phyloP scores from a whole-genome alignment of 2,888 invertebrate species.

The Zaprionus bogoriensis region DNA sequence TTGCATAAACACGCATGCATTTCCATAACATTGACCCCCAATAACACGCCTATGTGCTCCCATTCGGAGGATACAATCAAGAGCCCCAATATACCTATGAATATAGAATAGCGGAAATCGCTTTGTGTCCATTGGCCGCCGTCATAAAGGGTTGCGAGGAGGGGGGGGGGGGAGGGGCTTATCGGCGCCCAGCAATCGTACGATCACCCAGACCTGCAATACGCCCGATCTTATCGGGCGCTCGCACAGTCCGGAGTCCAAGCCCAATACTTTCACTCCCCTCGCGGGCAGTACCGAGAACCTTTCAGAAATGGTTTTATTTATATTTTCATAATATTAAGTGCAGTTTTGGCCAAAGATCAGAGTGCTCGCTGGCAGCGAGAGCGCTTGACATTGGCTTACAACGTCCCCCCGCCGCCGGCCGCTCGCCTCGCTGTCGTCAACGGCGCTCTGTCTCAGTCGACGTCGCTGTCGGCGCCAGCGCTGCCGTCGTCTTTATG shows the following conservation, averaged over 20 bases:
- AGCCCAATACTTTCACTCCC: not conserved
- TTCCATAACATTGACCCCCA: slow-evolving; percentile 53
- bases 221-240: slow-evolving; percentile 33
- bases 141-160: slow-evolving; percentile 2
- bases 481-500: slow-evolving; percentile 11
- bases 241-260: slow-evolving; percentile 19
- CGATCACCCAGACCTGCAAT: slow-evolving; percentile 19
- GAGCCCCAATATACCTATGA: slow-evolving; percentile 15
- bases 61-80: slow-evolving; percentile 25
- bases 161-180: slow-evolving; percentile 20
- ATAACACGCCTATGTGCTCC: slow-evolving; percentile 6
- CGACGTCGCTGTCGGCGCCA: not conserved
- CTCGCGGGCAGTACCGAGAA: not conserved
- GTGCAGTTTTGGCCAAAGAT: not conserved
- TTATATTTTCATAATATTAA: not conserved
- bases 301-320: not conserved
- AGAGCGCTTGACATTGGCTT: slow-evolving; percentile 44
- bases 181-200: slow-evolving; percentile 29
- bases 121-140: slow-evolving; percentile 30
- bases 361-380: not conserved
- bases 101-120: slow-evolving; percentile 19
- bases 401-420: slow-evolving; percentile 9
- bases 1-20: slow-evolving; percentile 42
- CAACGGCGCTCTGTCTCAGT: not conserved
- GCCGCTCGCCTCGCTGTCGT: not conserved